phyloP scores from a whole-genome alignment of 2,888 invertebrate genomes.

The Acronicta psi region DNA sequence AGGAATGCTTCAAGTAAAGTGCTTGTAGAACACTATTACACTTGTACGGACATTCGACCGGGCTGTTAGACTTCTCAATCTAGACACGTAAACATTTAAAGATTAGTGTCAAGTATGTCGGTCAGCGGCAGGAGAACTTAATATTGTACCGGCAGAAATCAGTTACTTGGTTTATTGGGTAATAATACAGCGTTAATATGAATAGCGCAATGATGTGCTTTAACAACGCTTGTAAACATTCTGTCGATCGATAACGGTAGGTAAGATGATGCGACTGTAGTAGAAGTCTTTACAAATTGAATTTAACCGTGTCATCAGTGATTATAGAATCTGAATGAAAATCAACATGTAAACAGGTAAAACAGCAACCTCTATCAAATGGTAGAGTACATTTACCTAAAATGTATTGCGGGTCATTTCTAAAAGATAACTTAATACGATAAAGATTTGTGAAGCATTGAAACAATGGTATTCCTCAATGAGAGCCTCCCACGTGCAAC shows the following conservation, averaged over 20 bases:
- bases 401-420: slow-evolving; percentile 47
- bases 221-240: slow-evolving; percentile 71
- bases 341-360: slow-evolving; percentile 28
- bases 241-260: slow-evolving; percentile 75
- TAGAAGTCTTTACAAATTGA: slow-evolving; percentile 50
- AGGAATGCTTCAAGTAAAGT: slow-evolving; percentile 44
- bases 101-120: slow-evolving; percentile 52
- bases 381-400: slow-evolving; percentile 24
- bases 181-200: slow-evolving; percentile 67
- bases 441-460: slow-evolving; percentile 74
- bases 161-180: slow-evolving; percentile 58
- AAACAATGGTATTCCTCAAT: slow-evolving; percentile 74
- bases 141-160: slow-evolving; percentile 61
- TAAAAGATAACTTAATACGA: slow-evolving; percentile 62
- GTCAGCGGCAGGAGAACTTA: slow-evolving; percentile 56
- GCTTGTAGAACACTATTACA: slow-evolving; percentile 45
- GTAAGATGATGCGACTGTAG: slow-evolving; percentile 64
- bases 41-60: slow-evolving; percentile 48
- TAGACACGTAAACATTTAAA: slow-evolving; percentile 44
- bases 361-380: slow-evolving; percentile 2
- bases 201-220: slow-evolving; percentile 69
- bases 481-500: slow-evolving; percentile 77
- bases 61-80: slow-evolving; percentile 33
- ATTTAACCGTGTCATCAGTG: slow-evolving; percentile 33
- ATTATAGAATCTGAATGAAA: slow-evolving; percentile 33